A percentile compares a stretch with the other conserved stretches of the same genome.
Conservation (phyloP, 1,140 invertebrate species). For the Archegozetes longisetosus region DNA sequence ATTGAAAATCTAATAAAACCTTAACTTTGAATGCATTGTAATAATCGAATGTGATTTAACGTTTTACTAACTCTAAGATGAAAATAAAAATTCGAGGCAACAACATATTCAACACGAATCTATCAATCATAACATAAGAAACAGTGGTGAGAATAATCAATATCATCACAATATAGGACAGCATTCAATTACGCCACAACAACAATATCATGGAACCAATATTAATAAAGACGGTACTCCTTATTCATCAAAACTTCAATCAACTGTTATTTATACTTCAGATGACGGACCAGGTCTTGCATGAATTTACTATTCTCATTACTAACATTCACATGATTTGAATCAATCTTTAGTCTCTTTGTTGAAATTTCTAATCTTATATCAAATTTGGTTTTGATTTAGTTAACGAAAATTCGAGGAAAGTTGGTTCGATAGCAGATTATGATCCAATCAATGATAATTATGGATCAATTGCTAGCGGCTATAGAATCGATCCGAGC, state of each 20-base stretch:
- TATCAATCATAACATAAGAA: background rate
- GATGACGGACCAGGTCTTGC: constrained; percentile 31
- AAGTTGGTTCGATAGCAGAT: constrained; percentile 81
- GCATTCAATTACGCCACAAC: background rate
- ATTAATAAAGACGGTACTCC: constrained; percentile 35
- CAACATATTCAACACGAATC: constrained; percentile 9
- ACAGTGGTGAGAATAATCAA: background rate
- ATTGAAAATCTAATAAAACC: background rate
- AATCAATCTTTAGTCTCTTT: constrained; percentile 3
- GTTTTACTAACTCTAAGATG: constrained; percentile 6
- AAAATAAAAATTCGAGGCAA: background rate
- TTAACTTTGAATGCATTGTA: constrained; percentile 5
- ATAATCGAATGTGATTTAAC: too few relatives aligned
- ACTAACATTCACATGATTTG: background rate
- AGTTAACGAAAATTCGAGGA: constrained; percentile 31
- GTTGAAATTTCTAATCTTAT: background rate
- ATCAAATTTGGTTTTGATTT: background rate
- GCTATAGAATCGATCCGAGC: constrained; percentile 23
- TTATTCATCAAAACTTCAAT: constrained; percentile 51
- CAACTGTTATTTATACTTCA: constrained; percentile 68
- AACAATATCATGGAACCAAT: background rate
- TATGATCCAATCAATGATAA: constrained; percentile 87
- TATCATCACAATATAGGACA: background rate
- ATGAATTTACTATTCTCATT: constrained; percentile 1
- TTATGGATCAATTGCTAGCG: constrained; percentile 52